phyloP scores from a whole-genome alignment of 2,888 invertebrate species.

The Pardosa pseudoannulata region DNA sequence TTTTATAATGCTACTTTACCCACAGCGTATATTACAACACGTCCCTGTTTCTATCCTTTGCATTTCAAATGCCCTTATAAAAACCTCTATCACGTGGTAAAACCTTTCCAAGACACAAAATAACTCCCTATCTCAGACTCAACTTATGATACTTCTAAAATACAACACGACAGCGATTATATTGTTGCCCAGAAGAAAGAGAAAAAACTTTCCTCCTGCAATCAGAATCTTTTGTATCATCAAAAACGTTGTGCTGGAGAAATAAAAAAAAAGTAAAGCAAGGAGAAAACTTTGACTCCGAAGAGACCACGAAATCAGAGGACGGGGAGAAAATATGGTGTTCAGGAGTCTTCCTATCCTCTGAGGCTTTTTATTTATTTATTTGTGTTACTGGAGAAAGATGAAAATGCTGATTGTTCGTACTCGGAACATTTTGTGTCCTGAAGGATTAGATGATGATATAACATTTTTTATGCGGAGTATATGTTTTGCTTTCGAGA shows the following conservation, averaged over 20 bases:
- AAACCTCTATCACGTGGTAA: not conserved
- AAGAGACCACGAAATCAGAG: not conserved
- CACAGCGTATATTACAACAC: too few species aligned
- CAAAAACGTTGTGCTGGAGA: not conserved
- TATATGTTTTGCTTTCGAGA: conserved; percentile 1
- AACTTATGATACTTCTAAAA: not conserved
- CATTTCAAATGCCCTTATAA: not conserved
- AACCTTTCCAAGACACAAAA: not conserved
- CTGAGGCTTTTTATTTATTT: not conserved
- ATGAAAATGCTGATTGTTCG: conserved; percentile 13
- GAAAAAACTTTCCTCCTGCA: not conserved
- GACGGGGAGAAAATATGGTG: not conserved
- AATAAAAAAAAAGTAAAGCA: too few species aligned
- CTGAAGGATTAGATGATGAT: not conserved
- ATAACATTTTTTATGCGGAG: not conserved
- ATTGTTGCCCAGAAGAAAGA: not conserved
- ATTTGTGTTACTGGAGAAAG: conserved; percentile 2
- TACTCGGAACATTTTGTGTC: conserved; percentile 12
- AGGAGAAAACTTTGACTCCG: conserved; percentile 7
- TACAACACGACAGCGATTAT: conserved; percentile 14
- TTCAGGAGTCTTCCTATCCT: not conserved
- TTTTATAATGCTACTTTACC: too few species aligned
- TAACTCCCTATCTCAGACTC: not conserved
- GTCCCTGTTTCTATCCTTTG: too few species aligned
- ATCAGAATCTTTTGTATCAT: conserved; percentile 11